These are phyloP conservation scores for Mamestra brassicae DNA, from an alignment of 2,888 invertebrate species.

Conservation along the genomic window DNA sequence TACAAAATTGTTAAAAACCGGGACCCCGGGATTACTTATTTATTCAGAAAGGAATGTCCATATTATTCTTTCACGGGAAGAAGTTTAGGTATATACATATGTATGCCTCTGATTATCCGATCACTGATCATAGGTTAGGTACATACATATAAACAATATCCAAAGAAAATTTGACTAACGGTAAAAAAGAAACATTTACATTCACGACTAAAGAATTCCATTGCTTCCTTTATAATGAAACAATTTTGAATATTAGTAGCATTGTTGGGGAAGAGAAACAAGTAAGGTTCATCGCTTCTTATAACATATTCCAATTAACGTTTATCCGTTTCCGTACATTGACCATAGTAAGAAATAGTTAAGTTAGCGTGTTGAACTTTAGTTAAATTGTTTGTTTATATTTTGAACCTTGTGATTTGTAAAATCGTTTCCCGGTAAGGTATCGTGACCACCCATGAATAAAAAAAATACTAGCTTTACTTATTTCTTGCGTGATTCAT, in stretches of 20 bases:
- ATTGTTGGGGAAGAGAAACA: conserved; percentile 22
- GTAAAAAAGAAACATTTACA: background rate
- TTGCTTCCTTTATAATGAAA: conserved; percentile 7
- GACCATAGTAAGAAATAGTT: conserved; percentile 56
- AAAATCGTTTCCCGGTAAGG: conserved; percentile 66
- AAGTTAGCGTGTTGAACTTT: conserved; percentile 60
- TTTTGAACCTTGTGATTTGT: conserved; percentile 63
- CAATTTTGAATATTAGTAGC: conserved; percentile 12
- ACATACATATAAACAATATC: too few species aligned
- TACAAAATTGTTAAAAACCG: too few species aligned
- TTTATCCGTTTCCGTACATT: conserved; percentile 56
- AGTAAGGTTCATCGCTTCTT: conserved; percentile 47
- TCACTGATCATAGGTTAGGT: too few species aligned
- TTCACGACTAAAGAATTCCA: background rate
- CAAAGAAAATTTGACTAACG: too few species aligned
- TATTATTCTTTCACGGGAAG: too few species aligned
- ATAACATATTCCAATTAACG: conserved; percentile 44
- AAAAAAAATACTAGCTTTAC: conserved; percentile 54
- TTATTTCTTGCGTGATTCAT: conserved; percentile 59
- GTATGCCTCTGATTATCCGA: too few species aligned
- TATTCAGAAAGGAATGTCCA: too few species aligned
- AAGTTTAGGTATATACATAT: too few species aligned
- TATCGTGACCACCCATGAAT: conserved; percentile 65
- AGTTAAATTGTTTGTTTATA: conserved; percentile 66
- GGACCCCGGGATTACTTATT: too few species aligned